Evolutionary conservation across 2,113 vertebrate genomes (phyloP).

Genomic region (Ariopsis seemanni): DNA sequence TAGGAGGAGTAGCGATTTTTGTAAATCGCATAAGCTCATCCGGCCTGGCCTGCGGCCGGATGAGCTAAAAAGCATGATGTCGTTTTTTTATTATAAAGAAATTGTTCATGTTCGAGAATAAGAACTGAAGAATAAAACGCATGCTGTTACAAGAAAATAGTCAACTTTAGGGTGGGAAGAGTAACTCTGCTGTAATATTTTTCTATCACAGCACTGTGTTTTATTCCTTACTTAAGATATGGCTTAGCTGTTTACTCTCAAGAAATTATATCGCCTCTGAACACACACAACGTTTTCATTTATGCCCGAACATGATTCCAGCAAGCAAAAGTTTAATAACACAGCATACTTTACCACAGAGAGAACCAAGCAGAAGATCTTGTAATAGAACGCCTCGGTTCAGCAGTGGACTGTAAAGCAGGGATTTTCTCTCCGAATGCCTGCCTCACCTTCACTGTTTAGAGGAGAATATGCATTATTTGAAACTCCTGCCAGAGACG

Average conservation of each 20-base stretch:
- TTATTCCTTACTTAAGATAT: background rate
- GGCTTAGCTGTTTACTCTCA: conserved; percentile 14
- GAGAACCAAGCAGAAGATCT: conserved; percentile 17
- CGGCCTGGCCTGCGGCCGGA: no score
- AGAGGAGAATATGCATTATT: conserved; percentile 42
- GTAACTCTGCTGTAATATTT: background rate
- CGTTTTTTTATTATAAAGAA: background rate
- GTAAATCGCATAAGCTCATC: no score
- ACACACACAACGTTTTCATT: conserved; percentile 4
- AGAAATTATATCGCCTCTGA: background rate
- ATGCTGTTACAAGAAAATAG: background rate
- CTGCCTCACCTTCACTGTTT: conserved; percentile 50
- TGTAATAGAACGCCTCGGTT: background rate
- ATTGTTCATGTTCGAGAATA: no score
- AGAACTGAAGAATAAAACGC: background rate
- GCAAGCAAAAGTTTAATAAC: conserved; percentile 18
- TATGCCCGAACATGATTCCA: conserved; percentile 1
- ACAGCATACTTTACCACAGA: conserved; percentile 1
- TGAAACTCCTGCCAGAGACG: conserved; percentile 39
- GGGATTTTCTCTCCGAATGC: conserved; percentile 14
- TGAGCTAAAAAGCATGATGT: background rate
- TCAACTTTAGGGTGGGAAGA: background rate
- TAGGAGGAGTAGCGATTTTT: no score
- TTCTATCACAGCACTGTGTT: background rate
- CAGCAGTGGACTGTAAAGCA: conserved; percentile 6